Evolutionary conservation across 2,113 vertebrate species (phyloP), one percentile per base, ranked within the genome.

Genomic region (Chionodraco myersi): DNA sequence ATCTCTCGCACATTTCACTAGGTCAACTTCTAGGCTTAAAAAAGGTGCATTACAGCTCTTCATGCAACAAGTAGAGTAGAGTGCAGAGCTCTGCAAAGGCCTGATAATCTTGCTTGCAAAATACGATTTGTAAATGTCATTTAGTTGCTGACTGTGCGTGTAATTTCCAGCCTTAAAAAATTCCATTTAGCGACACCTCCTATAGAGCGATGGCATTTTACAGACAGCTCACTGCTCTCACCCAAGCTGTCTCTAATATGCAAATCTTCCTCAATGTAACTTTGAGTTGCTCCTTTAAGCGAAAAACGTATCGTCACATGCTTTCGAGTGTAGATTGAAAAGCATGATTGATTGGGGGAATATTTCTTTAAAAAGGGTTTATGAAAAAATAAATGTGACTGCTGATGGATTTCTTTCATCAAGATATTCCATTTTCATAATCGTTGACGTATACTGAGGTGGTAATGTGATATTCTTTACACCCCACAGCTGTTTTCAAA

Each of bases 181-280:
- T 70, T 67, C 47, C 64, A 77, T 80, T 85, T 73, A 77, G 65
- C 10, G 12, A 66, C 57, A 61, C 60, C 79, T 81, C 72, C 87
- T 77, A 77, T 15, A 52, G 85, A 75, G 87, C 16, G 1, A 23
- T 79, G 83, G 68, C 76, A 83, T 87, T 87, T 88, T 61, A 83
- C 75, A 45, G 74, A 83, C 76, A 84, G 63, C 75, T 86, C 70
- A n/a, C 45, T 36, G 62, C 53, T 44, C 63, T 41, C 30, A 21
- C 23, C 48, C 18, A 71, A 72, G 52, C 48, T 15, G 59, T 60
- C 36, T 82, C 47, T 63, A n/a, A 41, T 57, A 4, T 51, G 41
- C 36, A 69, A 61, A 30, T 49, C 54, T 69, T 3, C 41, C 13
- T 23, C 5, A 30, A 7, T 21, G 36, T 16, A 73, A 21, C 18